Percentiles rank a stretch among this genome's conserved stretches.
Conservation (phyloP, 2,113 vertebrate genomes). For the Aptenodytes forsteri region DNA sequence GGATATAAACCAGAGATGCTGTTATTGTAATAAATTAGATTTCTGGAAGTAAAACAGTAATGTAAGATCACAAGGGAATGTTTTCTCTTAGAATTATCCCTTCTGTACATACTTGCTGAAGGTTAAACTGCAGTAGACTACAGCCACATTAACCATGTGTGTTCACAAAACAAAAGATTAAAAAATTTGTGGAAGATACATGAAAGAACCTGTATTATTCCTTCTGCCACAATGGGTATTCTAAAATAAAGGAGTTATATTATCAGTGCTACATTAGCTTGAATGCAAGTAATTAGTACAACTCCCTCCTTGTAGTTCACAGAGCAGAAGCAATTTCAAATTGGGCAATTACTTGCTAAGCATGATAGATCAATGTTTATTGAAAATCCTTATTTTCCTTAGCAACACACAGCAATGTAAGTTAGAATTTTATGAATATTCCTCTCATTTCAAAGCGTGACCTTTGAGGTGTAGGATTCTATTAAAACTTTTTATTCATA, state of each 20-base stretch:
- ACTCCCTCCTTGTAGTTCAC: background rate
- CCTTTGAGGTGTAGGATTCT: background rate
- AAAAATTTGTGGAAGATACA: background rate
- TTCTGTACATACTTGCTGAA: background rate
- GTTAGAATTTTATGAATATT: background rate
- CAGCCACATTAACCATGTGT: background rate
- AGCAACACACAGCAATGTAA: background rate
- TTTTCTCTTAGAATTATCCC: background rate
- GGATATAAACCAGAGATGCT: slow-evolving; percentile 9
- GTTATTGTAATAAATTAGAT: slow-evolving; percentile 20
- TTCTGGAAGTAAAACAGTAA: background rate
- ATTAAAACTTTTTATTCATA: background rate
- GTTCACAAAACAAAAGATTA: background rate
- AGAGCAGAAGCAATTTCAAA: background rate
- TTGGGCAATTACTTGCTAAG: background rate
- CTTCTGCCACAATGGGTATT: background rate
- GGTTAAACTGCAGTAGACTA: background rate
- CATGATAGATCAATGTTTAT: background rate
- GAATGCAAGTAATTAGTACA: background rate
- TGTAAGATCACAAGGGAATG: background rate
- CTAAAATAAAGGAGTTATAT: background rate
- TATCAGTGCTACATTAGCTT: background rate
- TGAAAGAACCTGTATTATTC: background rate
- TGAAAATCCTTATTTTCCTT: background rate
- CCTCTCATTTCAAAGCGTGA: background rate